A percentile compares a stretch with the other conserved stretches of the same genome.
phyloP scores from a whole-genome alignment of 1,140 invertebrate genomes.

The Apolygus lucorum region DNA sequence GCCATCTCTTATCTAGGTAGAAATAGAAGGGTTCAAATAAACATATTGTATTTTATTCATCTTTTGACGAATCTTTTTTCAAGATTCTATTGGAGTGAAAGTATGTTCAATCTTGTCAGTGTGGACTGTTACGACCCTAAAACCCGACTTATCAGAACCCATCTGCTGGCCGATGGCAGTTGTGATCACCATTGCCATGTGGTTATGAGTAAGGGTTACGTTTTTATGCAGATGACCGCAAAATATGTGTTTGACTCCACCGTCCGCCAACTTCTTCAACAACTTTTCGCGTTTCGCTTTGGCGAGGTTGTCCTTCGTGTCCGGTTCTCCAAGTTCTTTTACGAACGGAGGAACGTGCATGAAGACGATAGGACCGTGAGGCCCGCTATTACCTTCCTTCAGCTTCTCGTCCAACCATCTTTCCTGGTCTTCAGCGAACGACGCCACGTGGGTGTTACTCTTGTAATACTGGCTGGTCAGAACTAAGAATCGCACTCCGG shows the following conservation, averaged over 20 bases:
- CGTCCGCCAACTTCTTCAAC: background rate
- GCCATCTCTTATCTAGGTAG: no score
- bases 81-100: background rate
- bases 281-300: background rate
- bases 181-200: background rate
- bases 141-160: background rate
- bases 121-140: background rate
- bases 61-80: no score
- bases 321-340: background rate
- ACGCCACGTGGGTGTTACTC: background rate
- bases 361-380: background rate
- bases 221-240: background rate
- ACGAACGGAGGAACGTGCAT: background rate
- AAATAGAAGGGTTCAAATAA: no score
- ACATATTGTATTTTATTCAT: no score
- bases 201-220: background rate
- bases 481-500: background rate
- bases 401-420: background rate
- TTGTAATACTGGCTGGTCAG: background rate
- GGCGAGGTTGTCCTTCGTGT: background rate
- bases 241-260: background rate
- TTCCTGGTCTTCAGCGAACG: background rate
- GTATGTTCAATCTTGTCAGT: background rate
- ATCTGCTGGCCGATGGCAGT: background rate
- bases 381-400: background rate